phyloP scores from a whole-genome alignment of 2,797 vertebrate species.

The Lacerta agilis region DNA sequence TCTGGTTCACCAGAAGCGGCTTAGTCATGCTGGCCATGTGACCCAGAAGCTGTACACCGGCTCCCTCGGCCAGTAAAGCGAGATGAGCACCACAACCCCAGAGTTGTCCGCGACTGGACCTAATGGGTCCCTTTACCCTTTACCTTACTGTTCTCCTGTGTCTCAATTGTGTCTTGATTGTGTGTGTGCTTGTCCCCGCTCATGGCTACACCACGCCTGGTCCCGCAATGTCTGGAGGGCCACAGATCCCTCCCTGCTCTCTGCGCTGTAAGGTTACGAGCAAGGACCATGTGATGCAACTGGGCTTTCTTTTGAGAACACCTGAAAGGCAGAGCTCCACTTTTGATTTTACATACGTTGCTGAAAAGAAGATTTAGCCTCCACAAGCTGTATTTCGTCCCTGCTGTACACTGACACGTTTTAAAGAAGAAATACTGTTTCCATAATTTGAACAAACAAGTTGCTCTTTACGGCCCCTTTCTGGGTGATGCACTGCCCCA shows the following conservation, averaged over 20 bases:
- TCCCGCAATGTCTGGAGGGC: not conserved
- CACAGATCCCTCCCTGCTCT: not conserved
- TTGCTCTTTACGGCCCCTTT: conserved; percentile 35
- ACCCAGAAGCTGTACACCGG: no score
- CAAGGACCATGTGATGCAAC: no score
- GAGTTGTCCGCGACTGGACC: no score
- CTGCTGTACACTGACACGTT: not conserved
- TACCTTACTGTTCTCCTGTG: no score
- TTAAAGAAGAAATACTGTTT: not conserved
- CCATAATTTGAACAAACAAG: conserved; percentile 36
- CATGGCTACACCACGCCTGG: no score
- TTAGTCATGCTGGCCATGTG: no score
- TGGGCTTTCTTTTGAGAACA: not conserved
- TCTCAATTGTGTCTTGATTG: no score
- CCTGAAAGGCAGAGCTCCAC: not conserved
- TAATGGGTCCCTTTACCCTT: no score
- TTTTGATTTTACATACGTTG: conserved; percentile 4
- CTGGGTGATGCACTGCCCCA: not conserved
- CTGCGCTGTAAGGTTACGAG: not conserved
- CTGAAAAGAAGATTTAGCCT: conserved; percentile 9
- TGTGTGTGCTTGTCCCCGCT: no score
- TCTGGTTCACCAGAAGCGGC: no score
- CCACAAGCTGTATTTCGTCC: conserved; percentile 4
- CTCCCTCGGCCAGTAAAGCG: no score
- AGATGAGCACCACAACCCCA: no score